These are phyloP conservation scores for Dipodomys ordii DNA, from an alignment of 2,113 vertebrate genomes.

Conservation along the genomic window DNA sequence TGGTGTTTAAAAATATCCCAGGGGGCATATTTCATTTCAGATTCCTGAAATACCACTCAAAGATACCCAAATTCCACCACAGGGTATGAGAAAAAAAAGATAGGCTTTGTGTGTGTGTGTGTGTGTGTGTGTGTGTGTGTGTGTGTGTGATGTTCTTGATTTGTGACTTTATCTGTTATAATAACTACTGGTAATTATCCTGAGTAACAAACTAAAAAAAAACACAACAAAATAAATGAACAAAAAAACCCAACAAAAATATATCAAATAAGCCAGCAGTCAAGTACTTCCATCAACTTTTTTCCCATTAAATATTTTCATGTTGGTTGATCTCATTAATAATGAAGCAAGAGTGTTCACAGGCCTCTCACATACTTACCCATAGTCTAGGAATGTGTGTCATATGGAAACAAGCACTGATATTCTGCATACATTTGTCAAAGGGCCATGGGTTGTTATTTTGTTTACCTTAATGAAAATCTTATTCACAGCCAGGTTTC, in stretches of 20 bases:
- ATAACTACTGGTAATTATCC: background rate
- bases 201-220: conserved; percentile 3
- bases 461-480: conserved; percentile 61
- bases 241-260: background rate
- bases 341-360: conserved; percentile 28
- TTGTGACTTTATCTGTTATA: conserved; percentile 15
- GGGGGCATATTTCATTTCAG: background rate
- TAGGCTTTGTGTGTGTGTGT: background rate
- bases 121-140: no score
- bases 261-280: background rate
- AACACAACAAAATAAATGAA: no score
- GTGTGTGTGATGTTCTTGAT: background rate
- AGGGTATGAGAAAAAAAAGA: background rate
- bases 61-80: background rate
- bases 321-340: conserved; percentile 42
- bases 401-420: background rate
- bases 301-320: conserved; percentile 21
- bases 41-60: background rate
- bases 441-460: background rate
- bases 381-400: conserved; percentile 55
- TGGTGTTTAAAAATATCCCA: background rate
- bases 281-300: background rate
- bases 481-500: conserved; percentile 37
- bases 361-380: conserved; percentile 41
- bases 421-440: background rate